Evolutionary conservation across 1,140 invertebrate genomes (phyloP).

Genomic region (Acromyrmex charruanus): DNA sequence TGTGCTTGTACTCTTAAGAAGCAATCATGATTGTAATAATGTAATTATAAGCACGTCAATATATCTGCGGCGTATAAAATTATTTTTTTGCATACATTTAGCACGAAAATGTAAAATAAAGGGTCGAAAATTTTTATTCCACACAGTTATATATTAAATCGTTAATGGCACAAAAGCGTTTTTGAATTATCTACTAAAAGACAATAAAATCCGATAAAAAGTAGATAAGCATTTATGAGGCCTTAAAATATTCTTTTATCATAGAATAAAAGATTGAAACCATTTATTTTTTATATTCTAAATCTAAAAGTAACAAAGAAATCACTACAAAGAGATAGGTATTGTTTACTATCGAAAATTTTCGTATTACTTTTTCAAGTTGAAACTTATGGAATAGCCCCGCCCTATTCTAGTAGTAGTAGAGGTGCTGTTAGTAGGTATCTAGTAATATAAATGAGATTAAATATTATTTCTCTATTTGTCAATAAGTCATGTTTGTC

Average conservation of each 20-base stretch:
- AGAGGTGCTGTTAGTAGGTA: too few relatives aligned
- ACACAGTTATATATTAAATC: neutral
- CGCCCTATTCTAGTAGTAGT: too few relatives aligned
- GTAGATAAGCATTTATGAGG: neutral
- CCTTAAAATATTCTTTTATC: neutral
- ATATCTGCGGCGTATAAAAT: neutral
- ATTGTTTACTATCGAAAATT: too few relatives aligned
- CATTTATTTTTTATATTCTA: neutral
- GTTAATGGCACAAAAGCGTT: neutral
- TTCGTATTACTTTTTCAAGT: too few relatives aligned
- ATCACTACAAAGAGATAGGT: neutral
- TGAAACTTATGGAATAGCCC: too few relatives aligned
- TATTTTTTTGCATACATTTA: neutral
- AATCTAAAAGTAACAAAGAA: neutral
- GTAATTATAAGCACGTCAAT: neutral
- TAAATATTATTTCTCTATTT: neutral
- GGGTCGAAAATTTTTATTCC: neutral
- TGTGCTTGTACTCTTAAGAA: too few relatives aligned
- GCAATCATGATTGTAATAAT: too few relatives aligned
- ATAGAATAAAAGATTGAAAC: neutral
- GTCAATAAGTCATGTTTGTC: neutral
- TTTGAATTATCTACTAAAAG: neutral
- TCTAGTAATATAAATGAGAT: too few relatives aligned
- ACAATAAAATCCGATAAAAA: constrained; percentile 18
- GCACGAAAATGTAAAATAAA: constrained; percentile 22